phyloP scores from a whole-genome alignment of 2,797 vertebrate genomes.

The Sarcophilus harrisii region DNA sequence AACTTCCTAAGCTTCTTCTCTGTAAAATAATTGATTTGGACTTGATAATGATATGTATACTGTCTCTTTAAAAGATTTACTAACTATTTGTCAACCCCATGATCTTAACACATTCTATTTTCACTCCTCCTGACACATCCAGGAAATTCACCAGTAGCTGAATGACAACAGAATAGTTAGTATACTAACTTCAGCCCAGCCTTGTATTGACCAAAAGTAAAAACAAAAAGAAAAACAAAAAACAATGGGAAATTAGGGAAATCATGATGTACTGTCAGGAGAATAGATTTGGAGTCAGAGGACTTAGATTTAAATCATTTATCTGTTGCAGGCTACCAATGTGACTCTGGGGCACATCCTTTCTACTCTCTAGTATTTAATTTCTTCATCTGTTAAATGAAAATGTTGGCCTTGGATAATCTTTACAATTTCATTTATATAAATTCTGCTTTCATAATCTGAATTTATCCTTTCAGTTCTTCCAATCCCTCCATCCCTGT shows the following conservation, averaged over 20 bases:
- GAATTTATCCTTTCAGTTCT: background rate
- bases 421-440: background rate
- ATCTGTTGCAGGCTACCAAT: background rate
- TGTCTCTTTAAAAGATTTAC: background rate
- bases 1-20: background rate
- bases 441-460: background rate
- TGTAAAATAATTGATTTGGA: background rate
- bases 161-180: background rate
- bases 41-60: background rate
- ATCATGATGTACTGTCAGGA: background rate
- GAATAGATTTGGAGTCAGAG: background rate
- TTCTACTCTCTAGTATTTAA: background rate
- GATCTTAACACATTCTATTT: background rate
- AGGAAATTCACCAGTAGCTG: background rate
- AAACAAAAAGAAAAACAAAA: background rate
- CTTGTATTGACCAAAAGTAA: background rate
- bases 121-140: background rate
- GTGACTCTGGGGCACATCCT: background rate
- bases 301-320: background rate
- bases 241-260: background rate
- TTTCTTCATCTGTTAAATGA: background rate
- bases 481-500: background rate
- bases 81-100: background rate
- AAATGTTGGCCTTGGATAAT: background rate
- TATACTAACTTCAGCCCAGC: background rate